Conservation (phyloP, 2,113 vertebrate genomes). For the Oriolus oriolus region DNA sequence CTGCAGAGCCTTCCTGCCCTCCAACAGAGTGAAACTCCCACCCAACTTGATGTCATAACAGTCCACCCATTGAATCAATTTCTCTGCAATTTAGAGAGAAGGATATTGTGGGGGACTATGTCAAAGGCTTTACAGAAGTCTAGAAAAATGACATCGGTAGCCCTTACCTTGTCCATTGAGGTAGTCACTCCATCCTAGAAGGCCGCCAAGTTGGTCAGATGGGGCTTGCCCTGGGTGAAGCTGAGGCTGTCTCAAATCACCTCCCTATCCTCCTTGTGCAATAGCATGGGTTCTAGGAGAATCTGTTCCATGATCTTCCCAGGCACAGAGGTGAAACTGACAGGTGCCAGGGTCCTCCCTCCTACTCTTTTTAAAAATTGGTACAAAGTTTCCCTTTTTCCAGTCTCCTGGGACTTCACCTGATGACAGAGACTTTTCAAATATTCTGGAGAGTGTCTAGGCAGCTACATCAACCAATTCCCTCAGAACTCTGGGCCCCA, state of each 20-base stretch:
- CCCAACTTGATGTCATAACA: neutral
- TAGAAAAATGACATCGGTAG: neutral
- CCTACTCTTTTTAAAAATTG: neutral
- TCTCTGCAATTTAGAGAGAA: neutral
- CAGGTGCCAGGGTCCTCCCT: neutral
- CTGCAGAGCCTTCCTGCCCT: neutral
- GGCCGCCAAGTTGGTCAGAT: no score
- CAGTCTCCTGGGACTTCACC: neutral
- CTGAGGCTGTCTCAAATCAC: neutral
- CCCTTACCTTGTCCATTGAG: neutral
- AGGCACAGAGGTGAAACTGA: neutral
- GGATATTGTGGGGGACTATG: neutral
- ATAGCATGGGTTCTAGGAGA: neutral
- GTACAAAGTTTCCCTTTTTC: neutral
- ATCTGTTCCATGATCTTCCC: neutral
- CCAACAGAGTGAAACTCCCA: neutral
- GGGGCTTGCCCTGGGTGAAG: neutral
- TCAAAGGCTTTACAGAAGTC: neutral
- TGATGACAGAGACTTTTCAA: neutral
- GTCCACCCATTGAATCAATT: neutral
- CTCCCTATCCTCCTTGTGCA: neutral
- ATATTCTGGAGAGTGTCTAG: neutral
- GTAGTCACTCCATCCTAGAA: neutral
- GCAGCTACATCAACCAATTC: neutral
- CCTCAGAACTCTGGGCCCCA: neutral